Evolutionary conservation across 2,797 vertebrate species (phyloP).

Genomic region (Malurus splendens): DNA sequence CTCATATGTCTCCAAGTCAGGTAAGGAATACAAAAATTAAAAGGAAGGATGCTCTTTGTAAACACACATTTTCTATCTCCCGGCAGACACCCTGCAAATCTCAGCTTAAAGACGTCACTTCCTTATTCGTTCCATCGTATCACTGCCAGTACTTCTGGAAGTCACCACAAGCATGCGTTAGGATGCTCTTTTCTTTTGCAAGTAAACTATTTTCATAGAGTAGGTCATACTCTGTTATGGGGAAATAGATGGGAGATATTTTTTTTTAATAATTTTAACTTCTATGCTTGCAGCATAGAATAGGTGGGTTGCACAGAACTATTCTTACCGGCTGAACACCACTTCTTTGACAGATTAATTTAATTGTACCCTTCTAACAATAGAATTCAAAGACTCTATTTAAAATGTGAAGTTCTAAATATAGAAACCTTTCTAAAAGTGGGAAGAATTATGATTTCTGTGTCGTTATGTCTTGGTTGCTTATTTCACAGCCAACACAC

Average conservation of each 20-base stretch:
- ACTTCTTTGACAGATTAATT: neutral
- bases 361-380: conserved; percentile 9
- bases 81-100: neutral
- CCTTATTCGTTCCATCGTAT: neutral
- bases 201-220: neutral
- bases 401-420: neutral
- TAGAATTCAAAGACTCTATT: neutral
- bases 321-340: neutral
- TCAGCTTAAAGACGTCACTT: neutral
- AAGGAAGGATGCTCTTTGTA: conserved; percentile 14
- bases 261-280: neutral
- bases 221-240: neutral
- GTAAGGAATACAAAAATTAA: conserved; percentile 34
- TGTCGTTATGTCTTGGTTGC: neutral
- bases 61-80: conserved; percentile 4
- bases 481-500: neutral
- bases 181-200: neutral
- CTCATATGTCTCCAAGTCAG: conserved; percentile 24
- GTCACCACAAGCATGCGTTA: neutral
- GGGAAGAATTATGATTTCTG: conserved; percentile 3
- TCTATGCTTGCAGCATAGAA: neutral
- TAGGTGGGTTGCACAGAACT: neutral
- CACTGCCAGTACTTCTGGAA: neutral
- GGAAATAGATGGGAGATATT: neutral
- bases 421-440: neutral